Conservation (phyloP, 1,140 invertebrate species). For the Atta texana region DNA sequence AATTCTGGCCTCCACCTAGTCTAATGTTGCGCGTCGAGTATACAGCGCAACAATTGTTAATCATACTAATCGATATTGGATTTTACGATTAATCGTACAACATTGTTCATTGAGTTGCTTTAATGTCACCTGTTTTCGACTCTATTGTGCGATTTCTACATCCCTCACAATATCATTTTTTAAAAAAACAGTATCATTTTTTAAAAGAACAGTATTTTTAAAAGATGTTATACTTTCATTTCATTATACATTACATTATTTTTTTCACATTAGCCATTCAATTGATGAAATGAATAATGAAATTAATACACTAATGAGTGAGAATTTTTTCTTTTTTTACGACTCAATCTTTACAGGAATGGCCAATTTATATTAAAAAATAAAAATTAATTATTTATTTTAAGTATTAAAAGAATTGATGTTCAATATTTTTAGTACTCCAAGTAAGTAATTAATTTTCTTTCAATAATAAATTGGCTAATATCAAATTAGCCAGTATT, state of each 20-base stretch:
- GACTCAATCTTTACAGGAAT: no score
- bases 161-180: not conserved
- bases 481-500: no score
- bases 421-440: no score
- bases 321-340: not conserved
- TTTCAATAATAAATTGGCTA: not conserved
- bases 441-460: not conserved
- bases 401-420: no score
- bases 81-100: not conserved
- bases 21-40: not conserved
- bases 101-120: not conserved
- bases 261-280: not conserved
- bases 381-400: no score
- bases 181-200: not conserved
- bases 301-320: not conserved
- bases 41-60: conserved; percentile 8
- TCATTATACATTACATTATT: not conserved
- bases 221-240: not conserved
- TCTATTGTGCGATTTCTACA: not conserved
- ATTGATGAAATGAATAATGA: not conserved
- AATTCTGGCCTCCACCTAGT: not conserved
- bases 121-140: not conserved
- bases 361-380: no score
- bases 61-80: conserved; percentile 32
- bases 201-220: not conserved